A percentile compares a stretch with the other conserved stretches of the same genome.
These are phyloP conservation scores for Spinus olivaceus DNA, from an alignment of 2,797 vertebrate species.

Conservation along the genomic window DNA sequence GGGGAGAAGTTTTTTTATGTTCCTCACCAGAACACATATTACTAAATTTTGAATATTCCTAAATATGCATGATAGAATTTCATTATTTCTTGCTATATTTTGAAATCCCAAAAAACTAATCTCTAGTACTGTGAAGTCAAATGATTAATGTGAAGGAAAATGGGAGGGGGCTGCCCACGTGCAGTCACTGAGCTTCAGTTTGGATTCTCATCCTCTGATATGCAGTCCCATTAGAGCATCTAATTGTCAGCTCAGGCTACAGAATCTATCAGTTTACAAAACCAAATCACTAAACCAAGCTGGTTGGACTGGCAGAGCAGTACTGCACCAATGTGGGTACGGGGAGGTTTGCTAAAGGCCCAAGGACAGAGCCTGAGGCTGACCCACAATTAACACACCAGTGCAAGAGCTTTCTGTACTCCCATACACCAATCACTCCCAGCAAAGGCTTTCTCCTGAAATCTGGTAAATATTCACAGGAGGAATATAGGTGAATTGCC, in stretches of 20 bases:
- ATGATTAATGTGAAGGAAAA: background rate
- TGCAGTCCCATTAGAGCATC: background rate
- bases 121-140: background rate
- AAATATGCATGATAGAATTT: background rate
- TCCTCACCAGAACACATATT: background rate
- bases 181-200: background rate
- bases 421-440: background rate
- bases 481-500: background rate
- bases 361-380: background rate
- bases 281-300: background rate
- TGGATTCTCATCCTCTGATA: background rate
- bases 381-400: accelerated
- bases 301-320: background rate
- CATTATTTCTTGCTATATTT: background rate
- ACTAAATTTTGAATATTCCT: background rate
- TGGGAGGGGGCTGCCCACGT: accelerated
- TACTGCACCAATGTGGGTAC: background rate
- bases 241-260: background rate
- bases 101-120: background rate
- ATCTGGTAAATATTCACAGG: background rate
- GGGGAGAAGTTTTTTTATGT: background rate
- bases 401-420: background rate
- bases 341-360: background rate
- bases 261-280: background rate
- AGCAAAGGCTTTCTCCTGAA: background rate